Base-by-base conservation (phyloP, 2,888 invertebrate species). In the Dusona sp. region DNA sequence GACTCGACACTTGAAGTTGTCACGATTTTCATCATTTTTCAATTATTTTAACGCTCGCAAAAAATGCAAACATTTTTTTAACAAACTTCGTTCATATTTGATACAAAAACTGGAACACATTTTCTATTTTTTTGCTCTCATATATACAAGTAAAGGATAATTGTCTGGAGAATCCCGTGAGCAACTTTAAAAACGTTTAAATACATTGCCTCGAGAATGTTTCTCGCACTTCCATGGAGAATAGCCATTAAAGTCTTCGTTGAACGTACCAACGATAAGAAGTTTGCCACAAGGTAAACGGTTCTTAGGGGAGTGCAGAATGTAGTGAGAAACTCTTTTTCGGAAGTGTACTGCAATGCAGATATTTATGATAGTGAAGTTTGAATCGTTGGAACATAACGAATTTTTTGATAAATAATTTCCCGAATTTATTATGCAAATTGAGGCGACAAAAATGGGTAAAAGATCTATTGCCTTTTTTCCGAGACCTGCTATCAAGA, bases 101-200 rank as follows among this genome's bases (percentile, higher is more conserved):
- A 16, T 16, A 16, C 22, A 16, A n/a, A 19, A 61, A 74, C 9
- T 74, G 42, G 42, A 38, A 45, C n/a, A 61, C 42, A 25, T 61
- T 73, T 54, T 38, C 54, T 72, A 48, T 72, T 19, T 16, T 8
- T 73, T 54, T 38, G 2, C 38, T 38, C 25, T 25, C 19, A 25
- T 36, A 16, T 42, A 29, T 33, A 13, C 29, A 29, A 29, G 61
- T 16, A 29, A 4, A 61, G 16, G 61, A 29, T 57, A 68, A 74
- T 29, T 25, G 19, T 64, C 75, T 19, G 11, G 42, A 73, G 48
- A 73, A 19, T 48, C 29, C 64, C 29, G 51, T 33, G 19, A 11
- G 36, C 9, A n/a, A 36, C 22, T 68, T 42, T 22, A 8, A 68
- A 38, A 68, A 38, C 42, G 68, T 68, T 67, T 61, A 61, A 61